Percentiles rank a stretch among this genome's conserved stretches.
These are phyloP conservation scores for Gonioctena quinquepunctata DNA, from an alignment of 1,140 invertebrate species.

Conservation along the genomic window DNA sequence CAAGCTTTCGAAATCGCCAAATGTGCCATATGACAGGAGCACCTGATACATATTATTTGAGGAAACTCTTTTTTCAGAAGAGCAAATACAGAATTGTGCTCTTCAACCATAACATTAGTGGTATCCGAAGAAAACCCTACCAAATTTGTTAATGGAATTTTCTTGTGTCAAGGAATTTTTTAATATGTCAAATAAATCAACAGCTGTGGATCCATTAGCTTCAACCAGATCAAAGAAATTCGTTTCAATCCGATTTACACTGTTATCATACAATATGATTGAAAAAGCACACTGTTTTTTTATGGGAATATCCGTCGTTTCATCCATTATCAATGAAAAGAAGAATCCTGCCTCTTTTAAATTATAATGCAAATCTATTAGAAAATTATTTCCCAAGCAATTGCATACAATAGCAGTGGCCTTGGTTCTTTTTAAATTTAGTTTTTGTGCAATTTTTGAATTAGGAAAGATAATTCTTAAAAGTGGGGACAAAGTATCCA, in stretches of 20 bases:
- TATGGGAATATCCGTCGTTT: constrained; percentile 17
- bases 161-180: constrained; percentile 27
- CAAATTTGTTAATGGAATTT: constrained; percentile 43
- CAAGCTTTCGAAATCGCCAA: constrained; percentile 18
- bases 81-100: constrained; percentile 33
- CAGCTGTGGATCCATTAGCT: constrained; percentile 22
- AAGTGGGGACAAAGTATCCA: constrained; percentile 12
- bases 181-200: constrained; percentile 27
- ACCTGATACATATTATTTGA: constrained; percentile 15
- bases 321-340: constrained; percentile 23
- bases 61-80: constrained; percentile 13
- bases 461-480: constrained; percentile 15
- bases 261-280: constrained; percentile 27
- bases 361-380: not conserved
- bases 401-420: constrained; percentile 8
- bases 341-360: constrained; percentile 13
- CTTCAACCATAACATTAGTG: constrained; percentile 50
- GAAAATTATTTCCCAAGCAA: constrained; percentile 13
- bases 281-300: constrained; percentile 20
- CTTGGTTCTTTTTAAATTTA: constrained; percentile 13
- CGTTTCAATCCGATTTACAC: not conserved
- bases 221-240: constrained; percentile 37
- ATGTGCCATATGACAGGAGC: constrained; percentile 27
- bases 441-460: constrained; percentile 19
- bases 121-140: constrained; percentile 51